A percentile compares a stretch with the other conserved stretches of the same genome.
These are phyloP conservation scores for Synanceia verrucosa DNA, from an alignment of 2,797 vertebrate genomes.

Conservation along the genomic window DNA sequence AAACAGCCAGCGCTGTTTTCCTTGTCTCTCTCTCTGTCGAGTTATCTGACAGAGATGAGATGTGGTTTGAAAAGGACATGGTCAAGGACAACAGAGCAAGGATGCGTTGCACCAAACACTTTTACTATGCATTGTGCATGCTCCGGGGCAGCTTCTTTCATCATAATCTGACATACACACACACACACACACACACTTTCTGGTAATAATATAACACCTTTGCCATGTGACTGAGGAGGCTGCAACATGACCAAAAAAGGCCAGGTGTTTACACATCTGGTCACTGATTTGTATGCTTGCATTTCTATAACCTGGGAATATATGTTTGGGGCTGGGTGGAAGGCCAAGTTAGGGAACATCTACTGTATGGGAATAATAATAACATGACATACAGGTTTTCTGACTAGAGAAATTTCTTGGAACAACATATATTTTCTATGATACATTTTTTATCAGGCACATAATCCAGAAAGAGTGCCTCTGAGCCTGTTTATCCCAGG, in stretches of 20 bases:
- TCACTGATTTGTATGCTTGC: constrained; percentile 36
- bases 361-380: neutral
- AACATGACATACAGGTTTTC: neutral
- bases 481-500: constrained; percentile 6
- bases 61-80: constrained; percentile 78
- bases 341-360: constrained; percentile 4
- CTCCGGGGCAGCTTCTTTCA: constrained; percentile 25
- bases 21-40: constrained; percentile 47
- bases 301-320: constrained; percentile 24
- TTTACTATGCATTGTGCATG: constrained; percentile 56
- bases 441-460: constrained; percentile 7
- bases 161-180: constrained; percentile 53
- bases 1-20: constrained; percentile 69
- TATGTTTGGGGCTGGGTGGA: constrained; percentile 29
- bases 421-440: neutral
- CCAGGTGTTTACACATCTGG: constrained; percentile 3
- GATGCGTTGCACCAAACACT: constrained; percentile 63
- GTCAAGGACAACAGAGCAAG: constrained; percentile 73
- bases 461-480: neutral
- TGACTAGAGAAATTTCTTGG: neutral
- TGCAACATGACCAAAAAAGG: constrained; percentile 2
- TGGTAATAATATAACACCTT: constrained; percentile 36
- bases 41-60: constrained; percentile 71
- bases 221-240: neutral
- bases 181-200: constrained; percentile 3